Conservation (phyloP, 2,113 vertebrate species). For the Misgurnus anguillicaudatus region DNA sequence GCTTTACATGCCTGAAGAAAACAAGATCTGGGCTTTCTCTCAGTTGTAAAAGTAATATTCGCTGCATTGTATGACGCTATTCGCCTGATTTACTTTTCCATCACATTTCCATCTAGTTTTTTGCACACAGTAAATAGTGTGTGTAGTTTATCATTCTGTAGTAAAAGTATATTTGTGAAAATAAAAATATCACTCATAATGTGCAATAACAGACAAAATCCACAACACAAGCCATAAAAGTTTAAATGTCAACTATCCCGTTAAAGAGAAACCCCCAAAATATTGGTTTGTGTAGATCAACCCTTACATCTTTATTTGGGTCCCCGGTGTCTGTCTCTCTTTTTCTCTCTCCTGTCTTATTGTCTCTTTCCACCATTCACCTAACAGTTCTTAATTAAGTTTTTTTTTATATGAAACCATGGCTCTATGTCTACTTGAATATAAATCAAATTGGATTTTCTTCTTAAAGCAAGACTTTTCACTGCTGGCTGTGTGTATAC, state of each 20-base stretch:
- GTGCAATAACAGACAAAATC: no score
- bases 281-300: background rate
- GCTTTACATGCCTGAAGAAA: background rate
- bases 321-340: background rate
- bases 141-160: background rate
- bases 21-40: background rate
- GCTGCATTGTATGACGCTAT: background rate
- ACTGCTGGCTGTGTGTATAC: conserved; percentile 3
- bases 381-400: conserved; percentile 60
- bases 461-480: conserved; percentile 22
- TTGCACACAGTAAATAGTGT: background rate
- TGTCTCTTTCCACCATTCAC: conserved; percentile 55
- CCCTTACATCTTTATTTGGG: background rate
- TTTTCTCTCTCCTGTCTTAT: conserved; percentile 55
- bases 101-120: background rate
- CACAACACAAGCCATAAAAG: no score
- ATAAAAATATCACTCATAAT: no score
- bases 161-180: background rate
- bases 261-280: background rate
- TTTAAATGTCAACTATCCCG: no score
- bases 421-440: conserved; percentile 68
- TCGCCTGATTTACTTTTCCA: conserved; percentile 5
- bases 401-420: conserved; percentile 30
- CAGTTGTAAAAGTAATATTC: background rate
- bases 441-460: conserved; percentile 56